Percentiles rank a stretch among this genome's conserved stretches.
phyloP scores from a whole-genome alignment of 2,888 invertebrate genomes.

The Rhingia campestris region DNA sequence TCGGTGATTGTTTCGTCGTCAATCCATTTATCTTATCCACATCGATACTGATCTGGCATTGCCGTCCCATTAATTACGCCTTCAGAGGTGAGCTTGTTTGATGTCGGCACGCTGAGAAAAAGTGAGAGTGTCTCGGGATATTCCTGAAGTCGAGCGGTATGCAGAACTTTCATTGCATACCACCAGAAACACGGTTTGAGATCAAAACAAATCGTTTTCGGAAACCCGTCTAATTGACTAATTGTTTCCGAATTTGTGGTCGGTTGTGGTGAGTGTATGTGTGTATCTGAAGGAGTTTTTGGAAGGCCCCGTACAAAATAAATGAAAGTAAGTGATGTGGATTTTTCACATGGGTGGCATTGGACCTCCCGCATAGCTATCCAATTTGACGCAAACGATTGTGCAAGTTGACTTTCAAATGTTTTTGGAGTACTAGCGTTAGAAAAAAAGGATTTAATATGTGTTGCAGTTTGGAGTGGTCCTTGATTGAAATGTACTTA shows the following conservation, averaged over 20 bases:
- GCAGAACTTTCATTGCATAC: slow-evolving; percentile 27
- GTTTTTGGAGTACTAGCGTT: too few relatives aligned
- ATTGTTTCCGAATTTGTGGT: slow-evolving; percentile 25
- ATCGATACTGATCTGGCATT: slow-evolving; percentile 17
- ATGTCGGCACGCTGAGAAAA: slow-evolving; percentile 11
- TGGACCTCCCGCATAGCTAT: slow-evolving; percentile 1
- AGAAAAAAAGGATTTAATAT: too few relatives aligned
- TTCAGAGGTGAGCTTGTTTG: slow-evolving; percentile 8
- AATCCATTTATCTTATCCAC: slow-evolving; percentile 21
- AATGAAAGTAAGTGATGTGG: slow-evolving; percentile 17
- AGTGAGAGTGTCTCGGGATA: slow-evolving; percentile 26
- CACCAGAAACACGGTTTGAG: neutral
- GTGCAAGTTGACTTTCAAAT: too few relatives aligned
- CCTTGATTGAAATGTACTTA: too few relatives aligned
- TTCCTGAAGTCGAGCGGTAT: neutral
- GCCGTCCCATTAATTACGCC: slow-evolving; percentile 21
- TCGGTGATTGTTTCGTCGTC: neutral
- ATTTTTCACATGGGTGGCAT: neutral
- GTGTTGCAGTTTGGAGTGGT: too few relatives aligned
- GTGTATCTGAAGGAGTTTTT: neutral
- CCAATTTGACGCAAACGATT: too few relatives aligned
- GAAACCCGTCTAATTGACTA: slow-evolving; percentile 13
- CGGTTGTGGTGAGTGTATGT: neutral
- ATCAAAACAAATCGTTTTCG: slow-evolving; percentile 6
- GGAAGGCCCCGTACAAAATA: neutral